These are phyloP conservation scores for Chironex yamaguchii DNA, from an alignment of 30 jellyfish, hydroid and myxozoan species.

Conservation along the genomic window DNA sequence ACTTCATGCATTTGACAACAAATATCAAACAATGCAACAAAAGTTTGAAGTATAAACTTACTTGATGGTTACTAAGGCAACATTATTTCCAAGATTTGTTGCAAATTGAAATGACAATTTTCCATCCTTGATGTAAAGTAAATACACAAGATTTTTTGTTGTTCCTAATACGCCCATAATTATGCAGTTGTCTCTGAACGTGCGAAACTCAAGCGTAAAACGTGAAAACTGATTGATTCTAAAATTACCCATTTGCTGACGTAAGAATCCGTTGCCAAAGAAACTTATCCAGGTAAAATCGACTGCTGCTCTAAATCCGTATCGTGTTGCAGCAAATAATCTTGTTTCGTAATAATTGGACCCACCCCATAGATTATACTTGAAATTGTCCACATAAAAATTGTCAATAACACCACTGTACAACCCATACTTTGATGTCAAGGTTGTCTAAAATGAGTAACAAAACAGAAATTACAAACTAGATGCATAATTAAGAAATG, in stretches of 20 bases:
- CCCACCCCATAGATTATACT: conserved; percentile 86
- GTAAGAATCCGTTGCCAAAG: conserved; percentile 92
- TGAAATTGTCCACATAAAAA: conserved; percentile 67
- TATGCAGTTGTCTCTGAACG: conserved; percentile 80
- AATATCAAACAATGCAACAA: too few relatives aligned
- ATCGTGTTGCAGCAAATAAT: conserved; percentile 71
- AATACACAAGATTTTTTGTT: conserved; percentile 77
- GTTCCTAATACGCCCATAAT: conserved; percentile 86
- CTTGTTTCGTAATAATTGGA: conserved; percentile 56
- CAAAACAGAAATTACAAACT: too few relatives aligned
- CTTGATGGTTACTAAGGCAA: conserved; percentile 87
- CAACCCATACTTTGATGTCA: conserved; percentile 78
- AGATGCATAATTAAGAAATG: too few relatives aligned
- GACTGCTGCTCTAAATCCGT: conserved; percentile 58
- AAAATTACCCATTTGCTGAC: conserved; percentile 78
- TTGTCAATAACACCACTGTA: conserved; percentile 87
- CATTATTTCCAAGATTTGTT: conserved; percentile 91
- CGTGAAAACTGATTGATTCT: conserved; percentile 68
- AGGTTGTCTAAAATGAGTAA: conserved; percentile 76
- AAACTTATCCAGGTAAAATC: conserved; percentile 81
- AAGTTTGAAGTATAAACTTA: conserved; percentile 22
- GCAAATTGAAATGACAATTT: conserved; percentile 88
- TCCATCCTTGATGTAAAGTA: conserved; percentile 88
- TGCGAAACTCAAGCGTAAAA: conserved; percentile 83
- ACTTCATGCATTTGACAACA: too few relatives aligned